A percentile compares a stretch with the other conserved stretches of the same genome.
These are phyloP conservation scores for Epinotia demarniana DNA, from an alignment of 2,888 invertebrate species.

Conservation along the genomic window DNA sequence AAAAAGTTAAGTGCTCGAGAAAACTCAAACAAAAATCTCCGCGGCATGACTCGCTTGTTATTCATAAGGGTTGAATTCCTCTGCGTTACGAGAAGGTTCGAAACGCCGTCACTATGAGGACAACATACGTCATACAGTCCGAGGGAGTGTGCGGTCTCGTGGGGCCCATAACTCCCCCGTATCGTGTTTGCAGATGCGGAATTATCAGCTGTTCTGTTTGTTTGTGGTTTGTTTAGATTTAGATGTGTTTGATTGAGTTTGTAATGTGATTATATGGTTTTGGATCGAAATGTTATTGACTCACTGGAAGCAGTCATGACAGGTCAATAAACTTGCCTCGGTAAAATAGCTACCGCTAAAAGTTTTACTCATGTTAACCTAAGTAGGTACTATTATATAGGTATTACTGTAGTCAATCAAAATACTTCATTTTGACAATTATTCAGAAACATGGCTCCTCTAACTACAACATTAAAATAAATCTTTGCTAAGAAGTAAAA, in stretches of 20 bases:
- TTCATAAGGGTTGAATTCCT: constrained; percentile 21
- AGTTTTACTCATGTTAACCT: too few species aligned
- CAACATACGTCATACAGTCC: not conserved
- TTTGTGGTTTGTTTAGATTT: constrained; percentile 12
- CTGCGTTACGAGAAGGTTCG: not conserved
- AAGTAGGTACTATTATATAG: too few species aligned
- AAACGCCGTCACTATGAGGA: not conserved
- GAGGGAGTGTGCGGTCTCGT: not conserved
- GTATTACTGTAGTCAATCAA: too few species aligned
- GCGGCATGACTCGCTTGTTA: constrained; percentile 4
- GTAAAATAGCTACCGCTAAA: too few species aligned
- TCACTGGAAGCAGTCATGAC: not conserved
- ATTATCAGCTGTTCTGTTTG: constrained; percentile 23
- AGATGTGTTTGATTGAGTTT: constrained; percentile 29
- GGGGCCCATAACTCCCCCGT: constrained; percentile 19
- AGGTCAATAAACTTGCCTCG: too few species aligned
- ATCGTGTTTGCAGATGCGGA: constrained; percentile 23
- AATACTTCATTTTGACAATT: too few species aligned
- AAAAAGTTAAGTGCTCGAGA: constrained; percentile 21
- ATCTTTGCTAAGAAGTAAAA: too few species aligned
- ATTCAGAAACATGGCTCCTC: too few species aligned
- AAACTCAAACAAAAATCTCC: constrained; percentile 20
- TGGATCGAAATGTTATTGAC: not conserved
- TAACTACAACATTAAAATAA: too few species aligned
- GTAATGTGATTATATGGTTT: constrained; percentile 6